Conservation (phyloP, 2,113 vertebrate species). For the Azemiops feae region DNA sequence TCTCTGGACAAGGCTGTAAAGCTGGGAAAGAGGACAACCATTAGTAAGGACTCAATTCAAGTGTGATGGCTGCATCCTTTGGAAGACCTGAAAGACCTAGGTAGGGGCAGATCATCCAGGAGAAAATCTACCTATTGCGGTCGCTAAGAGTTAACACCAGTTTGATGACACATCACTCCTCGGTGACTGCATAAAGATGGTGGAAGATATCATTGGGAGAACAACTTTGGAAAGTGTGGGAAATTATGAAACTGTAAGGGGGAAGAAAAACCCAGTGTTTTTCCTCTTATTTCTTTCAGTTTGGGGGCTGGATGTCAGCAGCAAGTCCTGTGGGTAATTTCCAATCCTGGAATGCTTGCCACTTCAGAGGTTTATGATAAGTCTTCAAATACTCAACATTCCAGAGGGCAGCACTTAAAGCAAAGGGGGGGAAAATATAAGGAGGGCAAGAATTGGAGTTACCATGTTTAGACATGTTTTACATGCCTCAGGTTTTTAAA, state of each 20-base stretch:
- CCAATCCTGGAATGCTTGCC: background rate
- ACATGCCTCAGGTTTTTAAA: background rate
- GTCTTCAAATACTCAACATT: background rate
- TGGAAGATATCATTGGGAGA: background rate
- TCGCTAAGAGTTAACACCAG: background rate
- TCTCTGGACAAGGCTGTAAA: background rate
- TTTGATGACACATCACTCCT: background rate
- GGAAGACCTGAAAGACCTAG: background rate
- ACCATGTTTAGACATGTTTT: background rate
- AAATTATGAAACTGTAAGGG: background rate
- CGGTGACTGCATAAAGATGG: background rate
- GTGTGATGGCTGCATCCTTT: background rate
- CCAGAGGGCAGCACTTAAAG: background rate
- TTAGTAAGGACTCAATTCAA: background rate
- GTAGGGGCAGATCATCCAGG: background rate
- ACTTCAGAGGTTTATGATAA: background rate
- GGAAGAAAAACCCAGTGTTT: background rate
- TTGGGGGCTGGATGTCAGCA: background rate
- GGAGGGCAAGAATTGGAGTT: background rate
- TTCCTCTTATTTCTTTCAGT: background rate
- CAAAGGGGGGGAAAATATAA: background rate
- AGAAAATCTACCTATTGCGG: background rate
- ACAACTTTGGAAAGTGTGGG: background rate
- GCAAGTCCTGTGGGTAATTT: background rate
- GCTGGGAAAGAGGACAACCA: background rate